phyloP scores from a whole-genome alignment of 2,888 invertebrate genomes.

The Isotomurus palustris region DNA sequence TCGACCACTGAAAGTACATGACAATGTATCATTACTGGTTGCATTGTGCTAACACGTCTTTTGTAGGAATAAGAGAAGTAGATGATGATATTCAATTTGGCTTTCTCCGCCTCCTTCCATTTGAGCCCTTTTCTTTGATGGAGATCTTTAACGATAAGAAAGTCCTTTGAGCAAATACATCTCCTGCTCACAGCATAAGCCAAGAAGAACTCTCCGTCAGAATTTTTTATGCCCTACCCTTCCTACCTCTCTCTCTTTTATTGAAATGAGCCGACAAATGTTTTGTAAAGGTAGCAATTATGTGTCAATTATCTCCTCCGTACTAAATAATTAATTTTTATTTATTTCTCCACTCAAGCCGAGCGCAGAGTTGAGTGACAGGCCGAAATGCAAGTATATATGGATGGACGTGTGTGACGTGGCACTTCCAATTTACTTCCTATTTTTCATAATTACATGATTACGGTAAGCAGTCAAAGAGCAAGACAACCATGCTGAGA shows the following conservation, averaged over 20 bases:
- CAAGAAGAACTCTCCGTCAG: background rate
- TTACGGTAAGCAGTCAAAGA: no score
- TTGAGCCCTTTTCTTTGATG: background rate
- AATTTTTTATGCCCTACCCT: background rate
- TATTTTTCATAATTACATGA: no score
- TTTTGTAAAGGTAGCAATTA: slow-evolving; percentile 41
- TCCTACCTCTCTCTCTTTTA: slow-evolving; percentile 16
- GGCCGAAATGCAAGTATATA: no score
- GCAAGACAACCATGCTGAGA: no score
- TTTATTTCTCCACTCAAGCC: background rate
- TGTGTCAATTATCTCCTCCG: slow-evolving; percentile 41
- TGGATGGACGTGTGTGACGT: no score
- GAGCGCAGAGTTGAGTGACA: no score
- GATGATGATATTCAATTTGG: background rate
- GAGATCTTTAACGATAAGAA: background rate
- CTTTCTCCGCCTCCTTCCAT: background rate
- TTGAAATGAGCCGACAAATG: slow-evolving; percentile 32
- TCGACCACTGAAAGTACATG: no score
- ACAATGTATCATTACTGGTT: no score
- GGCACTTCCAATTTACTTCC: no score
- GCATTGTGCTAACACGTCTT: no score
- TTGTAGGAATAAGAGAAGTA: no score
- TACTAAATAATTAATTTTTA: slow-evolving; percentile 33
- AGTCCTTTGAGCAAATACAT: background rate
- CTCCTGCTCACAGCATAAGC: background rate